These are phyloP conservation scores for Rafetus swinhoei DNA, from an alignment of 2,113 vertebrate species.

Conservation along the genomic window DNA sequence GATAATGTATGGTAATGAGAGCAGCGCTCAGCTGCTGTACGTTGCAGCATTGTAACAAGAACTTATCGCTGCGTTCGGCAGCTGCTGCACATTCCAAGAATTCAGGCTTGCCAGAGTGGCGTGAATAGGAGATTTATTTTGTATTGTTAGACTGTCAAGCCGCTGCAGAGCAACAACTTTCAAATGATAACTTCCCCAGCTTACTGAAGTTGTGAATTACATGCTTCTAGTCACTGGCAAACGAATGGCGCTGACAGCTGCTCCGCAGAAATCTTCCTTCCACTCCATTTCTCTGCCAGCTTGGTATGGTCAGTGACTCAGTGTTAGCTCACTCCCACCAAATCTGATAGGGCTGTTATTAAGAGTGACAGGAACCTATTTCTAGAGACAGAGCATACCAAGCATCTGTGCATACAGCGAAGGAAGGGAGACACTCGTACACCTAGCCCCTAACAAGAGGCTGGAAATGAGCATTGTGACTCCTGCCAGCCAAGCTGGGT, in stretches of 20 bases:
- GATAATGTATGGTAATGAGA: conserved; percentile 76
- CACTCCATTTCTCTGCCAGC: accelerated
- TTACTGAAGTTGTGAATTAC: conserved; percentile 73
- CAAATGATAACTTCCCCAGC: conserved; percentile 69
- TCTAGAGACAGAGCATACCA: not conserved
- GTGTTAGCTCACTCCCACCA: not conserved
- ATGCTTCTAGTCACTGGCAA: conserved; percentile 53
- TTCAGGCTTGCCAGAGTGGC: conserved; percentile 71
- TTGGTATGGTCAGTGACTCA: not conserved
- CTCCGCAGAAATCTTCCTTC: conserved; percentile 5
- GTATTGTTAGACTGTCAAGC: conserved; percentile 81
- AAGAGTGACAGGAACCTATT: conserved; percentile 46
- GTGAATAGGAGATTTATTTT: conserved; percentile 80
- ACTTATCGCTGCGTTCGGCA: conserved; percentile 76
- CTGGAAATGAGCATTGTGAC: not conserved
- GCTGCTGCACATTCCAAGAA: conserved; percentile 69
- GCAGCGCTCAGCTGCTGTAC: conserved; percentile 43
- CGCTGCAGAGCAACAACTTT: conserved; percentile 77
- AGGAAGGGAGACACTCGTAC: not conserved
- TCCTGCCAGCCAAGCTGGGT: conserved; percentile 1
- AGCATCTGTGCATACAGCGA: not conserved
- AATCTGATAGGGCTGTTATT: not conserved
- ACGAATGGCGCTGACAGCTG: conserved; percentile 15
- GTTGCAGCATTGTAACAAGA: conserved; percentile 60
- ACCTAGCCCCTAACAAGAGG: not conserved